Conservation (phyloP, 37 sponge, comb jelly and placozoan species). For the Hormiphora californensis region DNA sequence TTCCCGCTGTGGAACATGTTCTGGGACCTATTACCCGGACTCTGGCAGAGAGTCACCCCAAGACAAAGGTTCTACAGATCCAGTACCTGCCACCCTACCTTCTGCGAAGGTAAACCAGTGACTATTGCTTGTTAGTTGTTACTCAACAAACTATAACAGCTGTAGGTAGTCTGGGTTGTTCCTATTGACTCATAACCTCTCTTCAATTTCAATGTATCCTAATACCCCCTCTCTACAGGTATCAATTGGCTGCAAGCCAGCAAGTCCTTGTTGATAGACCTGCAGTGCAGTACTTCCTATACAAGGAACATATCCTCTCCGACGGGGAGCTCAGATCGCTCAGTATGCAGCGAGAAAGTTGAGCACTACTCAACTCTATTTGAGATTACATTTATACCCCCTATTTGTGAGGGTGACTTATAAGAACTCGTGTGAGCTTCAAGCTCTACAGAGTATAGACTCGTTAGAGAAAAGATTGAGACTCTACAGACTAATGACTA, state of each 20-base stretch:
- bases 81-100: constrained; percentile 53
- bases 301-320: neutral
- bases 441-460: too few species aligned
- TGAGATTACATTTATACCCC: too few species aligned
- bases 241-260: constrained; percentile 28
- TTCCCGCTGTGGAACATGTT: constrained; percentile 8
- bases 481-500: too few species aligned
- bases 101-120: constrained; percentile 12
- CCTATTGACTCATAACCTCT: neutral
- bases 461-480: too few species aligned
- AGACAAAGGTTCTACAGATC: constrained; percentile 44
- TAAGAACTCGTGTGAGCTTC: too few species aligned
- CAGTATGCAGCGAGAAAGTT: constrained; percentile 44
- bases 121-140: neutral
- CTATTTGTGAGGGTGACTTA: too few species aligned
- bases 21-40: neutral
- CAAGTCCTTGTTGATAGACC: neutral
- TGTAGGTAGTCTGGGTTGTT: neutral
- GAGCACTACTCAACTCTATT: neutral
- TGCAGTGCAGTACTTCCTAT: constrained; percentile 36
- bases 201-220: neutral
- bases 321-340: constrained; percentile 31
- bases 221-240: neutral
- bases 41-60: constrained; percentile 19
- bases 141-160: neutral